Evolutionary conservation across 2,888 invertebrate genomes (phyloP).

Genomic region (Drosophila rellima): DNA sequence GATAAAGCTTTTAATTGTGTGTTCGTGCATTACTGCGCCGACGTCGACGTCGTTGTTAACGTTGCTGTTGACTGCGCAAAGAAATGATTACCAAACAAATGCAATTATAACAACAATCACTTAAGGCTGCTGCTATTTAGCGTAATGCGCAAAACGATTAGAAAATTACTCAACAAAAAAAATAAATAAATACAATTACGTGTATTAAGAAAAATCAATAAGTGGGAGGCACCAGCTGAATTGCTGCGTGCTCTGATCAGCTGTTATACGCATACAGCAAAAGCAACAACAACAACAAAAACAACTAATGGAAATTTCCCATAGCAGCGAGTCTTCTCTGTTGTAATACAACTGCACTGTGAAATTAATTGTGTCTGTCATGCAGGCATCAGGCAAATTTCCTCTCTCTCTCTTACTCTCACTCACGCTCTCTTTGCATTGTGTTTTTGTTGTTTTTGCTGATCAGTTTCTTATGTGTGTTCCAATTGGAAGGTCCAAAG

Average conservation of each 20-base stretch:
- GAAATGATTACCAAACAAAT: conserved; percentile 56
- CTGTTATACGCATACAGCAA: conserved; percentile 59
- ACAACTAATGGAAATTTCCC: conserved; percentile 71
- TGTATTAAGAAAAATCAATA: conserved; percentile 50
- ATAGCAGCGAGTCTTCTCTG: conserved; percentile 57
- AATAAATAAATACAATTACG: conserved; percentile 3
- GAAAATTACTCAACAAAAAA: conserved; percentile 16
- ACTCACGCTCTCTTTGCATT: conserved; percentile 23
- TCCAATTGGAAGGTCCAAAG: conserved; percentile 69
- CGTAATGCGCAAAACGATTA: conserved; percentile 50
- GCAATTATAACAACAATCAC: conserved; percentile 25
- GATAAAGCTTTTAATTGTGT: conserved; percentile 66
- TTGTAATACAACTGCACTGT: conserved; percentile 60
- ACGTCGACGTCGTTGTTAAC: conserved; percentile 25
- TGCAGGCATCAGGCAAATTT: conserved; percentile 35
- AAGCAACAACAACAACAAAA: conserved; percentile 32
- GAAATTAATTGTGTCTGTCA: conserved; percentile 54
- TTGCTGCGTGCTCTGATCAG: conserved; percentile 55
- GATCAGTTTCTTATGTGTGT: conserved; percentile 60
- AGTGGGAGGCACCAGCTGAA: conserved; percentile 51
- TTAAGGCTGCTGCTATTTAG: conserved; percentile 24
- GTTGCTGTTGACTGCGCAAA: conserved; percentile 31
- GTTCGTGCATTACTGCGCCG: conserved; percentile 41
- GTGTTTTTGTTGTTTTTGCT: conserved; percentile 19
- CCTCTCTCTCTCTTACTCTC: conserved; percentile 6